phyloP scores from a whole-genome alignment of 2,797 vertebrate genomes.

The Zalophus californianus region DNA sequence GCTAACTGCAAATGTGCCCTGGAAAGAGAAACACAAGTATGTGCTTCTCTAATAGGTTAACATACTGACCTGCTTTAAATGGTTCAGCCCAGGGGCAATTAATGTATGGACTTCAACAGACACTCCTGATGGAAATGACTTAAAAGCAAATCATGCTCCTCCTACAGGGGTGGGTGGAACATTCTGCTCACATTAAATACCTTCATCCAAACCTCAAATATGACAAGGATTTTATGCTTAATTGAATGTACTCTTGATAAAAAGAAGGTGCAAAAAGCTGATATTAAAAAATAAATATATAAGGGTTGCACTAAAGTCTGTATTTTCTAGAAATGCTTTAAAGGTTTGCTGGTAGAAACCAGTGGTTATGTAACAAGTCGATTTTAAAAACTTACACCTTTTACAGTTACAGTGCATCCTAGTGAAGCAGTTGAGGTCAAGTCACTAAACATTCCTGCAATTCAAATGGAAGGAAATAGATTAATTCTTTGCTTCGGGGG shows the following conservation, averaged over 20 bases:
- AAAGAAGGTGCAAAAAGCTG: constrained; percentile 19
- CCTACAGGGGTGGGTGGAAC: neutral
- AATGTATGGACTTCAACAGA: neutral
- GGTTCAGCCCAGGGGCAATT: neutral
- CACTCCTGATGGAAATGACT: neutral
- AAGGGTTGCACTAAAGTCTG: neutral
- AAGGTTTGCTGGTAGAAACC: constrained; percentile 22
- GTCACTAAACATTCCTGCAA: constrained; percentile 30
- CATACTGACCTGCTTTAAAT: constrained; percentile 27
- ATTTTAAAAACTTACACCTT: constrained; percentile 59
- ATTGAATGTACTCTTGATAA: constrained; percentile 48
- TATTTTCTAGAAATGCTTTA: constrained; percentile 5
- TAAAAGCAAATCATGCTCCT: neutral
- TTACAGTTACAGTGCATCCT: constrained; percentile 18
- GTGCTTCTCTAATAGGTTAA: constrained; percentile 9
- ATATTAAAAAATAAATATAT: neutral
- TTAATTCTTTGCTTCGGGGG: neutral
- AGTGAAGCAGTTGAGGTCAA: constrained; percentile 60
- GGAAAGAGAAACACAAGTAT: constrained; percentile 19
- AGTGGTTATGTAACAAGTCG: constrained; percentile 63
- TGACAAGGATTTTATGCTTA: constrained; percentile 33
- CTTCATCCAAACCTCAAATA: constrained; percentile 22
- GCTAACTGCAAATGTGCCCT: neutral
- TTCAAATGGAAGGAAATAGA: constrained; percentile 48
- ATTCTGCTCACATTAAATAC: neutral